Base-by-base conservation (phyloP, 2,113 vertebrate genomes). In the Rissa tridactyla region DNA sequence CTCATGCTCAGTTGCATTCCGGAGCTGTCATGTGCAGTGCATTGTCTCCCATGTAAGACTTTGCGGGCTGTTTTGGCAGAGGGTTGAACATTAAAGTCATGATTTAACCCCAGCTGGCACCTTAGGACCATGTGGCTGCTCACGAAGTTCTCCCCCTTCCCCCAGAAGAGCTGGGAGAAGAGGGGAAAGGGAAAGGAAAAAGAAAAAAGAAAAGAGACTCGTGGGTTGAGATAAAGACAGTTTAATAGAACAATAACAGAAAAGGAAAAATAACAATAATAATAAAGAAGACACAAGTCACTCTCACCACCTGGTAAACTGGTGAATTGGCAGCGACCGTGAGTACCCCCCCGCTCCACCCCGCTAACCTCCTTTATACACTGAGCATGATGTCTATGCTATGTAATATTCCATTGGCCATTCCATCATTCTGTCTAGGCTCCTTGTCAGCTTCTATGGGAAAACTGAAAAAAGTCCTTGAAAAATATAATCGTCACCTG, bases 1-100 rank as follows among this genome's bases (percentile, higher is more conserved):
- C 8, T 72, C 4, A 7, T 12, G 38, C 46, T 40, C 17, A 26
- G 10, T 32, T 83, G 34, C 17, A 38, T n/a, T n/a, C n/a, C 0
- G 0, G 22, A 55, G n/a, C 34, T 84, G 42, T 68, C 13, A 34
- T 0, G 3, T 77, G 30, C 66, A 49, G 54, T 66, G 25, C 11
- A 1, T 77, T 34, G 8, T 66, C 12, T 62, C 38, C 51, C 10
- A 0, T 22, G 32, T 83, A 40, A 91, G 44, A 49, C 71, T 64
- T 64, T 9, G 22, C 27, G 58, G n/a, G 27, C 46, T 75, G 15
- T 81, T 88, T 92, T 66, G 30, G 46, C 58, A 46, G 70, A 68
- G 21, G 16, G 9, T 25, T 1, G 10, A 60, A 55, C 2, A 11
- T 60, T 46, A 32, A 66, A 32, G 40, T 44, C 9, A 32, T 32